A percentile compares a stretch with the other conserved stretches of the same genome.
These are phyloP conservation scores for Brachymystax lenok DNA, from an alignment of 2,797 vertebrate genomes.

Conservation along the genomic window DNA sequence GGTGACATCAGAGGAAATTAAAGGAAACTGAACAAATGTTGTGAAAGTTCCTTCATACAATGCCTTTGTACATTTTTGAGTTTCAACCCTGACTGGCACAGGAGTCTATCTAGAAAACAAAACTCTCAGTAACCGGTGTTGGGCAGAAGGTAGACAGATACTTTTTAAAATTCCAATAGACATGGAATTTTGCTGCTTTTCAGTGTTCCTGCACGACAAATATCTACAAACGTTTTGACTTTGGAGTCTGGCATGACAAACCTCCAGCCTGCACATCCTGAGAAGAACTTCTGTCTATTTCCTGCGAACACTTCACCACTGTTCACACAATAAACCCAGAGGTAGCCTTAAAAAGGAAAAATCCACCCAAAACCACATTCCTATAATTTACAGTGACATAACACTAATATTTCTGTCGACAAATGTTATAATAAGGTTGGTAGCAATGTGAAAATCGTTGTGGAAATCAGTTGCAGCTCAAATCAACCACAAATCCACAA, in stretches of 20 bases:
- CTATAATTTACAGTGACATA: too few relatives aligned
- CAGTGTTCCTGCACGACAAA: not conserved
- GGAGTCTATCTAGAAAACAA: too few relatives aligned
- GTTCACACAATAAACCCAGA: slow-evolving; percentile 29
- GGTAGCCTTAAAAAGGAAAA: not conserved
- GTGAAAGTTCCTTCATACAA: not conserved
- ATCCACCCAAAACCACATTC: too few relatives aligned
- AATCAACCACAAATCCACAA: too few relatives aligned
- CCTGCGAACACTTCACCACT: not conserved
- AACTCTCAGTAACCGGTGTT: too few relatives aligned
- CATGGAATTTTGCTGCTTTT: not conserved
- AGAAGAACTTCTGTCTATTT: not conserved
- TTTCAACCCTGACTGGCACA: not conserved
- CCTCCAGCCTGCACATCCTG: too few relatives aligned
- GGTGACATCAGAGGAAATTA: not conserved
- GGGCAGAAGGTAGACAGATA: too few relatives aligned
- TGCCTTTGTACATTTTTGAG: not conserved
- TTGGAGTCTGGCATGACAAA: slow-evolving; percentile 3
- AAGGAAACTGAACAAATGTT: not conserved
- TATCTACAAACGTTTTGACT: too few relatives aligned
- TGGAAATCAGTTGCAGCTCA: too few relatives aligned
- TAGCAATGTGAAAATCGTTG: too few relatives aligned
- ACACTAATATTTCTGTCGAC: too few relatives aligned
- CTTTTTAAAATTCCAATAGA: not conserved
- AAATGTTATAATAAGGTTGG: too few relatives aligned